phyloP scores from a whole-genome alignment of 1,140 invertebrate species.

The Monochamus saltuarius region DNA sequence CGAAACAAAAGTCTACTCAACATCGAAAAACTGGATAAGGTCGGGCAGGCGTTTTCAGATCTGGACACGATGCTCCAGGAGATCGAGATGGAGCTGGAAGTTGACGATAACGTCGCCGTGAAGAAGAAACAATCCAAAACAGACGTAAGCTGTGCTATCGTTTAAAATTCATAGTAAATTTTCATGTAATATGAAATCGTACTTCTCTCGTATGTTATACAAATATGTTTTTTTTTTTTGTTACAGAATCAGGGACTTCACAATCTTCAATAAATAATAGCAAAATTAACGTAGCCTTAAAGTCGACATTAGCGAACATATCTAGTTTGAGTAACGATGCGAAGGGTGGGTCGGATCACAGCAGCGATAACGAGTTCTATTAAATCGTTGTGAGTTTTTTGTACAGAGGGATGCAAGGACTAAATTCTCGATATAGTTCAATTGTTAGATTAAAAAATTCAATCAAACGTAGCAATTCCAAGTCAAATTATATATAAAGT shows the following conservation, averaged over 20 bases:
- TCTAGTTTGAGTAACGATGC: constrained; percentile 16
- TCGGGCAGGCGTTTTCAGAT: neutral
- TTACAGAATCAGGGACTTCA: constrained; percentile 9
- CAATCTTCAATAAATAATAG: neutral
- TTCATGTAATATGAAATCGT: too few relatives aligned
- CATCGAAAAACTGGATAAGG: neutral
- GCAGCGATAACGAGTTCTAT: constrained; percentile 34
- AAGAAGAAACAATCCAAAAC: constrained; percentile 14
- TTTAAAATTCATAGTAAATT: neutral
- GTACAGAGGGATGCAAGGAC: too few relatives aligned
- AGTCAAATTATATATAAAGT: too few relatives aligned
- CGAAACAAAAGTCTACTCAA: neutral
- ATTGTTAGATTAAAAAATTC: too few relatives aligned
- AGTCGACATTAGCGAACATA: constrained; percentile 26
- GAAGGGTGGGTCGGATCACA: constrained; percentile 23
- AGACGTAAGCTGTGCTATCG: constrained; percentile 1
- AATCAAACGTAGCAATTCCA: too few relatives aligned
- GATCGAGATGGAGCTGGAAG: neutral
- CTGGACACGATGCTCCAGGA: neutral
- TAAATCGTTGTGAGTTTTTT: neutral
- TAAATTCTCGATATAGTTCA: too few relatives aligned
- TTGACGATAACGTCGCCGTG: neutral
- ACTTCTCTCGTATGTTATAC: neutral
- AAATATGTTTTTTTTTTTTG: constrained; percentile 8
- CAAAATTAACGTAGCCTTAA: constrained; percentile 20